Evolutionary conservation across 2,113 vertebrate species (phyloP), one percentile per base, ranked within the genome.

Genomic region (Ammodytes dubius): DNA sequence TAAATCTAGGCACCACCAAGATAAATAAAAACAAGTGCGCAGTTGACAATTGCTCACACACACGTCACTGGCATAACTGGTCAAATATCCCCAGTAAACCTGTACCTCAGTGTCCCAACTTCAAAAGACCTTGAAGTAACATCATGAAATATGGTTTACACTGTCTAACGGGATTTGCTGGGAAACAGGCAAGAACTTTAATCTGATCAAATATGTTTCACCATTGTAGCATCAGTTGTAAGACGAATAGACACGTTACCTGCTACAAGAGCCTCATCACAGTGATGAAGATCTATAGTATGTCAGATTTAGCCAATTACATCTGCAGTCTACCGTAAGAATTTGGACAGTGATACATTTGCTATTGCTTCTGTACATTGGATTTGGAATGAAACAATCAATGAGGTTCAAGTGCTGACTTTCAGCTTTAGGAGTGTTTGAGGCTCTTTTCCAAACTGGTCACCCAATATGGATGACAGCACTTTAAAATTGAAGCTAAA

Each of bases 341-440:
- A 46, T 42, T 17, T 56, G 13, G 17, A 59, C 68, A 7, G 42
- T 54, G 42, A 43, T 27, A 59, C 49, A 43, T n/a, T 64, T 35
- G 19, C 4, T 60, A 17, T 47, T 65, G 43, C 57, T 35, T 73
- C 13, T 43, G 12, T 35, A 57, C 46, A 11, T 7, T 60, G 47
- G 13, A 54, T 61, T 42, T 49, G n/a, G 70, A 79, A 68, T 45
- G 14, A 74, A 74, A 64, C 11, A 63, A 50, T 49, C 17, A 83
- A 35, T 12, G 7, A 70, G 65, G 59, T 65, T 59, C 39, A 74
- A 84, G 49, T 64, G 64, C 58, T 78, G 70, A 71, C 49, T 47
- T n/a, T 66, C 12, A 35, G 12, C 8, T 75, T 50, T 4, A 3
- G 49, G 37, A 14, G 17, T 9, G 7, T 56, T 45, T 19, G 27